Conservation (phyloP, 2,888 invertebrate genomes). For the Hydrotaea diabolus region DNA sequence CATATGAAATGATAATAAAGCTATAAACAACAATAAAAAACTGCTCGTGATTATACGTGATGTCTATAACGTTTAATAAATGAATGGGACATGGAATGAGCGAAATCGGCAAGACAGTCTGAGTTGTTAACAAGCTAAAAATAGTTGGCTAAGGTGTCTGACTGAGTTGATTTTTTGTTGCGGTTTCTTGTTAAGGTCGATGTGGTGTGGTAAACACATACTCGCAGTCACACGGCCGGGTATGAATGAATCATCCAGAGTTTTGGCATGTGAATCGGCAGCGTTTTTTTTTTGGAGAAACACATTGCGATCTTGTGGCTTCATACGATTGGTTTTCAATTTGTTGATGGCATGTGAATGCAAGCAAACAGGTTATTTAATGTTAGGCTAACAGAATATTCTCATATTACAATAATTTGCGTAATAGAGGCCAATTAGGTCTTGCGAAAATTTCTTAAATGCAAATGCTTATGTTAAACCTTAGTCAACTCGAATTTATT, state of each 20-base stretch:
- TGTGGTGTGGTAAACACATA: neutral
- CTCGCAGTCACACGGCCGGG: neutral
- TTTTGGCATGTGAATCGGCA: neutral
- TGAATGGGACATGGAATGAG: neutral
- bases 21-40: neutral
- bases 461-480: too few species aligned
- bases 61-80: constrained; percentile 37
- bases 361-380: too few species aligned
- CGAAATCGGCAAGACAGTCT: neutral
- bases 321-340: too few species aligned
- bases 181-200: constrained; percentile 14
- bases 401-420: too few species aligned
- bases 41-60: constrained; percentile 34
- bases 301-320: too few species aligned
- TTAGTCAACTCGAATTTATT: too few species aligned
- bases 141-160: neutral
- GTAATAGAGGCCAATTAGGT: too few species aligned
- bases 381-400: too few species aligned
- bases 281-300: too few species aligned
- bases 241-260: constrained; percentile 18
- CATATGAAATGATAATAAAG: neutral
- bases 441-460: too few species aligned
- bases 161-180: neutral
- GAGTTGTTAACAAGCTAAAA: neutral
- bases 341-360: too few species aligned